Percentiles rank a stretch among this genome's conserved stretches.
phyloP scores from a whole-genome alignment of 2,797 vertebrate genomes.

The Sciurus carolinensis region DNA sequence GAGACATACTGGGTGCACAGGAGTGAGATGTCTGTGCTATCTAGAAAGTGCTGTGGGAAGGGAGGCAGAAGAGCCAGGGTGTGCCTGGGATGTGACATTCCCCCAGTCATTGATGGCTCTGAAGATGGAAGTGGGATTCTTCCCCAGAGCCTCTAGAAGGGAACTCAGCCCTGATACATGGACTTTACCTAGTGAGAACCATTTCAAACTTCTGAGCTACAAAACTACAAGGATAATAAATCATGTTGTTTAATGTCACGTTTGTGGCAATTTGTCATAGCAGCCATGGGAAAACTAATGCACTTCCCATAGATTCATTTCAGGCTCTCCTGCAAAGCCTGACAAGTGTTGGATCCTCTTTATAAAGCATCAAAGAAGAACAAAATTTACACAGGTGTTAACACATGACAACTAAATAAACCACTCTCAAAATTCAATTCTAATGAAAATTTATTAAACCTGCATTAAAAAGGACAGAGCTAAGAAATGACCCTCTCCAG shows the following conservation, averaged over 20 bases:
- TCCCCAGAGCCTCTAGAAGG: neutral
- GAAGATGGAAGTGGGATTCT: neutral
- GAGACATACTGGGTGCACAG: neutral
- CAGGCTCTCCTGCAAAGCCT: neutral
- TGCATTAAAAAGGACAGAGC: neutral
- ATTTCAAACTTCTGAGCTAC: neutral
- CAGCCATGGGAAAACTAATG: neutral
- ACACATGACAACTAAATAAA: slow-evolving; percentile 29
- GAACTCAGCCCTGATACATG: neutral
- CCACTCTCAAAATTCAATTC: slow-evolving; percentile 23
- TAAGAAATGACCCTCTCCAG: neutral
- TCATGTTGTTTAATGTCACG: neutral
- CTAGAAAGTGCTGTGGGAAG: neutral
- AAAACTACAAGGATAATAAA: neutral
- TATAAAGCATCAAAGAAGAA: neutral
- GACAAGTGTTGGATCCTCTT: neutral
- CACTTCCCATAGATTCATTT: neutral
- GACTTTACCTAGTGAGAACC: neutral
- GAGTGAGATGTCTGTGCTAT: neutral
- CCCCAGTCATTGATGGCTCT: neutral
- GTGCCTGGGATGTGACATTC: neutral
- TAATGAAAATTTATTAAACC: slow-evolving; percentile 60
- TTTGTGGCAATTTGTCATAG: neutral
- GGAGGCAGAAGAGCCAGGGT: neutral
- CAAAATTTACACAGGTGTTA: neutral